Evolutionary conservation across 1,140 invertebrate genomes (phyloP).

Genomic region (Diplogasteroides magnus): DNA sequence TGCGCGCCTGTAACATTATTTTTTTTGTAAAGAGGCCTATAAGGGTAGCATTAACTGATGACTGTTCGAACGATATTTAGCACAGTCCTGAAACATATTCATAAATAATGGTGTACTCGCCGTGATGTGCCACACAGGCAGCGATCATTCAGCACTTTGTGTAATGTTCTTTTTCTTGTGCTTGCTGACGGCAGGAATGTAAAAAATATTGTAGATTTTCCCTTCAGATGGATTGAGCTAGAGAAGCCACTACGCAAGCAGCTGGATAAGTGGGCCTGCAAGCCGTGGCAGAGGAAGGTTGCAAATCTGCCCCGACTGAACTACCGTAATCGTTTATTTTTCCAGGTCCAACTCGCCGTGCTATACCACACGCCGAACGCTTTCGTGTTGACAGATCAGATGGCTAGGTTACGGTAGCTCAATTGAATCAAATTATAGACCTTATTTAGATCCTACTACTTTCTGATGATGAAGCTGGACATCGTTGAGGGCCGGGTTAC

Average conservation of each 20-base stretch:
- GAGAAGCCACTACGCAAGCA: slow-evolving; percentile 44
- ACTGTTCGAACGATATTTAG: no score
- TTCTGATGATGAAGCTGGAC: slow-evolving; percentile 41
- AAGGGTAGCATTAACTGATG: no score
- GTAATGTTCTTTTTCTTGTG: no score
- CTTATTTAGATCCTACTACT: slow-evolving; percentile 39
- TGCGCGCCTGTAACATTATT: no score
- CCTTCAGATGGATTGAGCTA: slow-evolving; percentile 41
- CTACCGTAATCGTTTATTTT: background rate
- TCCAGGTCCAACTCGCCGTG: slow-evolving; percentile 47
- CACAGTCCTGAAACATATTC: no score
- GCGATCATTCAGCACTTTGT: no score
- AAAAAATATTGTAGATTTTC: slow-evolving; percentile 11
- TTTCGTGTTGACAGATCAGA: slow-evolving; percentile 26
- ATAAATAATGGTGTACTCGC: no score
- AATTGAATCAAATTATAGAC: background rate
- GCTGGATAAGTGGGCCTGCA: slow-evolving; percentile 46
- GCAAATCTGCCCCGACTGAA: no score
- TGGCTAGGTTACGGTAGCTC: slow-evolving; percentile 9
- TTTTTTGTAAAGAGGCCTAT: no score
- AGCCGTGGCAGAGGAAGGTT: slow-evolving; percentile 17
- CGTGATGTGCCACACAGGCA: no score
- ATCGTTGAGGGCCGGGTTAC: slow-evolving; percentile 34
- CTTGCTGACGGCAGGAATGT: background rate
- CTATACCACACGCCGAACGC: slow-evolving; percentile 48